Evolutionary conservation across 2,888 invertebrate species (phyloP).

Genomic region (Trachelus stipa): DNA sequence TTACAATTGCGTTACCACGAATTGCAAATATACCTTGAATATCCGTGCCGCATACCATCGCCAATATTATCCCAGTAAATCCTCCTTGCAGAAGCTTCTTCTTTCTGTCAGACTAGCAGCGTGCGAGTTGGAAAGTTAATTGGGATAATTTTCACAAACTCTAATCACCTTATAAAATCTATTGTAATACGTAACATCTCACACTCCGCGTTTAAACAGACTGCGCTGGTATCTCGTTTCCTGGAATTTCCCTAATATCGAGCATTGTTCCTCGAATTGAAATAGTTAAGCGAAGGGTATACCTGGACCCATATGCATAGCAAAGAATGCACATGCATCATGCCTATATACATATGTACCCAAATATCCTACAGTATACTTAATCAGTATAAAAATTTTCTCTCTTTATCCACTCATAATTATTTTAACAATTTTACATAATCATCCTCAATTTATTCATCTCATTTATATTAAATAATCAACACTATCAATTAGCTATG

Average conservation of each 20-base stretch:
- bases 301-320: background rate
- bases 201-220: background rate
- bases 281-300: conserved; percentile 40
- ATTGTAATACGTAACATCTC: background rate
- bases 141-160: background rate
- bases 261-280: conserved; percentile 52
- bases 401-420: background rate
- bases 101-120: background rate
- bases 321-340: background rate
- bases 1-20: background rate
- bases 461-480: background rate
- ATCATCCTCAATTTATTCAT: background rate
- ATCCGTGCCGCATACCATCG: background rate
- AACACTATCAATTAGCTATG: no score
- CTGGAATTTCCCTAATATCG: conserved; percentile 46
- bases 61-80: background rate
- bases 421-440: background rate
- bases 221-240: conserved; percentile 8
- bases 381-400: background rate
- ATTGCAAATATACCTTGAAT: background rate
- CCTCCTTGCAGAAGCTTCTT: background rate
- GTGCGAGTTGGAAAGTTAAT: background rate
- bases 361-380: background rate
- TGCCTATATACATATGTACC: background rate
- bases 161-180: background rate